Conservation (phyloP, 2,113 vertebrate genomes). For the Dasyprocta punctata region DNA sequence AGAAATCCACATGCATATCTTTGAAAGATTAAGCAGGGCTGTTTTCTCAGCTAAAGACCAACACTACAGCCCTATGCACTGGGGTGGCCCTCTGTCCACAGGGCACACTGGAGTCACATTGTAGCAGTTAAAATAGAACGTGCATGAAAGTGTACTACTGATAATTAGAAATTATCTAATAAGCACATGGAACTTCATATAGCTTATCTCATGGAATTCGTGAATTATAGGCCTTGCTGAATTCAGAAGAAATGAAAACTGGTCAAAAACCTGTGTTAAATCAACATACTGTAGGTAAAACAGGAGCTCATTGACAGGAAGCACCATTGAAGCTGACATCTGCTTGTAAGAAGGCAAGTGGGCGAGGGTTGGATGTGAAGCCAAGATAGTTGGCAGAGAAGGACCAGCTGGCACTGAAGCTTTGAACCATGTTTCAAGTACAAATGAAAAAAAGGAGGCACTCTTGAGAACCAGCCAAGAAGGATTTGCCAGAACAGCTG, state of each 20-base stretch:
- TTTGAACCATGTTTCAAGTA: slow-evolving; percentile 49
- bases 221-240: background rate
- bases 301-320: background rate
- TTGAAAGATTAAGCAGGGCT: background rate
- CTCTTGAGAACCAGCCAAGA: background rate
- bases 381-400: background rate
- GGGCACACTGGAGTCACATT: background rate
- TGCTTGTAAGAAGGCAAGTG: background rate
- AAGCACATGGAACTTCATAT: background rate
- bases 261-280: background rate
- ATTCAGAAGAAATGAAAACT: background rate
- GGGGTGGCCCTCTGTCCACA: background rate
- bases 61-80: background rate
- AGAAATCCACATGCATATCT: background rate
- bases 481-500: background rate
- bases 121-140: background rate
- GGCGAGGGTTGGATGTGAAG: background rate
- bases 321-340: background rate
- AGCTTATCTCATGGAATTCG: background rate
- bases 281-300: background rate
- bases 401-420: background rate
- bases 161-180: background rate
- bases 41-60: background rate
- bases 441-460: slow-evolving; percentile 12
- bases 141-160: background rate